Evolutionary conservation across 1,140 invertebrate species (phyloP).

Genomic region (Arctopsyche grandis): DNA sequence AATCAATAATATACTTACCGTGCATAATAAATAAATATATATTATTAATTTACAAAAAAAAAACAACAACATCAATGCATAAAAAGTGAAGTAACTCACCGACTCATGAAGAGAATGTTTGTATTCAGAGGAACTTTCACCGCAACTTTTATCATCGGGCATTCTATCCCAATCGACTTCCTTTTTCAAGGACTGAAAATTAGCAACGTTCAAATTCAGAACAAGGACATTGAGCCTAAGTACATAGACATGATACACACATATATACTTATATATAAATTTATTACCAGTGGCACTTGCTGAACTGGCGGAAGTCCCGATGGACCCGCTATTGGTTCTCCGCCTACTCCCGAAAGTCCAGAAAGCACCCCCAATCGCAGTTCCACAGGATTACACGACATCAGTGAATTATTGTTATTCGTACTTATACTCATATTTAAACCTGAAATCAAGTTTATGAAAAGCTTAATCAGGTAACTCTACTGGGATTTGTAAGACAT

Average conservation of each 20-base stretch:
- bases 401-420: constrained; percentile 59
- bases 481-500: no score
- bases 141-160: constrained; percentile 78
- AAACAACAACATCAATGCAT: constrained; percentile 10
- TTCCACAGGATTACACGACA: constrained; percentile 63
- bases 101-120: constrained; percentile 79
- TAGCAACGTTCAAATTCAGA: not conserved
- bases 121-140: constrained; percentile 81
- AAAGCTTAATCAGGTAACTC: no score
- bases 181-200: constrained; percentile 84
- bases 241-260: not conserved
- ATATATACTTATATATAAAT: not conserved
- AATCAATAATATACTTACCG: constrained; percentile 10
- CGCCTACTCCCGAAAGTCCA: constrained; percentile 61
- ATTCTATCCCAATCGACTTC: constrained; percentile 85
- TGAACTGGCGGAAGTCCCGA: constrained; percentile 84
- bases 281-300: constrained; percentile 84
- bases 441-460: constrained; percentile 61
- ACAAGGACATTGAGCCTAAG: not conserved
- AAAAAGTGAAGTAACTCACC: constrained; percentile 69
- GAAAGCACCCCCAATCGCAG: constrained; percentile 61
- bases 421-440: constrained; percentile 67
- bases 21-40: not conserved
- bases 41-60: not conserved
- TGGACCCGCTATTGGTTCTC: constrained; percentile 77